phyloP scores from a whole-genome alignment of 2,888 invertebrate genomes.

The Lomographa bimaculata region DNA sequence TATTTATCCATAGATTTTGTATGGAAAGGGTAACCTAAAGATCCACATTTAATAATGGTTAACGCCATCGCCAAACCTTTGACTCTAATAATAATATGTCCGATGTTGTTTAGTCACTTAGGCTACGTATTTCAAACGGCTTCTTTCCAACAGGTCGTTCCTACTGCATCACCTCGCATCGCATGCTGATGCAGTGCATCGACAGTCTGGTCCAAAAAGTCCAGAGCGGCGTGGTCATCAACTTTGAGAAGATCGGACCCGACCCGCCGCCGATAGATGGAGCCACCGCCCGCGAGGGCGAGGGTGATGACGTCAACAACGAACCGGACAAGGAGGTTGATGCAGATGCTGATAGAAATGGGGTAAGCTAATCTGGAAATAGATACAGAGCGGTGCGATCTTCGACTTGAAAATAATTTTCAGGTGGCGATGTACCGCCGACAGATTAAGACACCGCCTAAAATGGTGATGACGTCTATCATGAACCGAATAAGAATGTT shows the following conservation, averaged over 20 bases:
- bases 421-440: no score
- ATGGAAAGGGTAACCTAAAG: no score
- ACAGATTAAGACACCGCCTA: no score
- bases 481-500: no score
- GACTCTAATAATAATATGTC: no score
- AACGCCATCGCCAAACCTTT: no score
- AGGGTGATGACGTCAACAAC: conserved; percentile 68
- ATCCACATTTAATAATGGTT: no score
- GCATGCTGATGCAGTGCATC: conserved; percentile 97
- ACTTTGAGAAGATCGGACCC: conserved; percentile 97
- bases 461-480: no score
- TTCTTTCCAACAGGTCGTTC: conserved; percentile 97
- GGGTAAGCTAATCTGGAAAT: conserved; percentile 51
- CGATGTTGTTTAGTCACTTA: no score
- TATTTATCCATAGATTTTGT: no score
- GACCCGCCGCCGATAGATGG: conserved; percentile 89
- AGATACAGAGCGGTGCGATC: neutral
- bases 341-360: conserved; percentile 75
- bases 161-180: conserved; percentile 96
- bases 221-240: conserved; percentile 98
- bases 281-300: conserved; percentile 74
- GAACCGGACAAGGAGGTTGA: conserved; percentile 75
- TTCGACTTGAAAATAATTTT: no score
- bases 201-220: conserved; percentile 98
- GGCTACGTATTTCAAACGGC: no score